A percentile compares a stretch with the other conserved stretches of the same genome.
Evolutionary conservation across 2,113 vertebrate genomes (phyloP).

Genomic region (Corythornis vintsioides): DNA sequence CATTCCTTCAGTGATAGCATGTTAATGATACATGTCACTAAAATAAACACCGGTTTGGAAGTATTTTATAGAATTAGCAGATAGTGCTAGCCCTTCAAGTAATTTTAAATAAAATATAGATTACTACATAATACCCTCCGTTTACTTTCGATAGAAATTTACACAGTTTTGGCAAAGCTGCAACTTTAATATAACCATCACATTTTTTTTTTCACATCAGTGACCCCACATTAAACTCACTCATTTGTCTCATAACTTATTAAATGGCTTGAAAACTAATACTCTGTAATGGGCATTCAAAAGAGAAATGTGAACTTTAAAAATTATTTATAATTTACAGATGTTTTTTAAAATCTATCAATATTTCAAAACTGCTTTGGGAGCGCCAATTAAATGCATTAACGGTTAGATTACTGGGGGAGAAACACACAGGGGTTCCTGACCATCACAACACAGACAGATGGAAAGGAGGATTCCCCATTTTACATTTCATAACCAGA

Average conservation of each 20-base stretch:
- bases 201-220: conserved; percentile 53
- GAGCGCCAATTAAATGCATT: conserved; percentile 73
- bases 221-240: conserved; percentile 59
- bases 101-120: conserved; percentile 37
- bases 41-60: neutral
- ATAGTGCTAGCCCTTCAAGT: neutral
- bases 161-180: conserved; percentile 46
- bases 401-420: conserved; percentile 57
- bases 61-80: neutral
- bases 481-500: conserved; percentile 10
- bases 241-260: conserved; percentile 74
- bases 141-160: conserved; percentile 48
- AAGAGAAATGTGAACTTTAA: conserved; percentile 78
- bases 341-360: conserved; percentile 75
- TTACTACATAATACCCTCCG: neutral
- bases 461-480: neutral
- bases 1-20: neutral
- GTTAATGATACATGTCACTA: neutral
- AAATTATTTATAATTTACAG: conserved; percentile 80
- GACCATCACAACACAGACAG: conserved; percentile 51
- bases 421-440: conserved; percentile 22
- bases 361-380: conserved; percentile 72
- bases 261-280: conserved; percentile 78
- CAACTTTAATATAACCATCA: conserved; percentile 51
- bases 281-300: conserved; percentile 73